Base-by-base conservation (phyloP, 2,888 invertebrate genomes). In the Julus scandinavius region DNA sequence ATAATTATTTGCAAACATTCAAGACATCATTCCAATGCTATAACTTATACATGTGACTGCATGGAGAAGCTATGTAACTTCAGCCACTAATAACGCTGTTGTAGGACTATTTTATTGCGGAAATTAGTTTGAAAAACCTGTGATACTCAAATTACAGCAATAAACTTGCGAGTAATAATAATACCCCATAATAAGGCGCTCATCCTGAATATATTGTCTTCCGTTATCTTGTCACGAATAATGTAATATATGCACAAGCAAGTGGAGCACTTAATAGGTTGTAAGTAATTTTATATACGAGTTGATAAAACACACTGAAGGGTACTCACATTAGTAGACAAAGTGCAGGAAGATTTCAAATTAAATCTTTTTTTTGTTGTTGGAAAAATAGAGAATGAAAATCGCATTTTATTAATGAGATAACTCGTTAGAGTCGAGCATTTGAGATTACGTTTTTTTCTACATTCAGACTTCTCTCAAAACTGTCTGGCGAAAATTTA, bases 221-320 rank as follows among this genome's bases (percentile, higher is more conserved):
- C 20, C 63, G 63, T 63, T 63, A 63, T 63, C 63, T 63, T 63
- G 63, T 63, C 63, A 63, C 9, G 58, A 58, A 63, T 20, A 63
- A 20, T 15, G 20, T 63, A 63, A 63, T 63, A 20, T 63, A 63
- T 63, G 63, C 63, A 20, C n/a, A 9, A 20, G 63, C 63, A 20
- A 63, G 63, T 63, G 63, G 20, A 63, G 63, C 63, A 20, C 6
- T 63, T 63, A 63, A 63, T 63, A 63, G 63, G n/a, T 63, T 63
- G 63, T 63, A 63, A 63, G 63, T 63, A 63, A 63, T 63, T 63
- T 63, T 63, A 63, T 63, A 20, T 63, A 9, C 63, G 63, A 63
- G 63, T 63, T 63, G 63, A 63, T 63, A 63, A 63, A 63, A 63
- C 63, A 63, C 63, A n/a, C n/a, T 63, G 63, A 63, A 63, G 63